phyloP scores from a whole-genome alignment of 2,797 vertebrate genomes.

The Lycodopsis pacificus region DNA sequence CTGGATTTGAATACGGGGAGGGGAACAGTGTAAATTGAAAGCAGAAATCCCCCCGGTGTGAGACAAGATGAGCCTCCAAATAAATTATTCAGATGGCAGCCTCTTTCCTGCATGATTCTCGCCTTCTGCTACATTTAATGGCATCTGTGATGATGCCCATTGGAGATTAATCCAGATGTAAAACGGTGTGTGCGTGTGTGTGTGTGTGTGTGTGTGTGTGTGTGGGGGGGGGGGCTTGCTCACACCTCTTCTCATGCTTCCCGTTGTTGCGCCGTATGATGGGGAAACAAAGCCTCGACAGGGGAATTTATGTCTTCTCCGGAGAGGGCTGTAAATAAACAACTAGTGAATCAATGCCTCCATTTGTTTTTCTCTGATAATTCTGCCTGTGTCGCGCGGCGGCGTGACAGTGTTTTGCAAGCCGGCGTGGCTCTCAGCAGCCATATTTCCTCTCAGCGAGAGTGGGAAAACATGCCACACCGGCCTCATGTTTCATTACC shows the following conservation, averaged over 20 bases:
- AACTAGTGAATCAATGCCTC: slow-evolving; percentile 82
- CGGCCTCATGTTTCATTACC: slow-evolving; percentile 76
- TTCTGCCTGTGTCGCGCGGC: slow-evolving; percentile 74
- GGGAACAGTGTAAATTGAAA: slow-evolving; percentile 79
- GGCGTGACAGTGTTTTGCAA: slow-evolving; percentile 75
- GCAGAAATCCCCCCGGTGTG: slow-evolving; percentile 81
- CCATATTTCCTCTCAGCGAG: slow-evolving; percentile 70
- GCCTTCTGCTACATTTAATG: slow-evolving; percentile 84
- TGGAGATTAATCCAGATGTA: slow-evolving; percentile 85
- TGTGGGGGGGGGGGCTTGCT: slow-evolving; percentile 65
- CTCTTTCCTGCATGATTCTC: slow-evolving; percentile 80
- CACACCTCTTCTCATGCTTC: slow-evolving; percentile 73
- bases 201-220: slow-evolving; percentile 46
- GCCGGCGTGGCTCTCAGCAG: slow-evolving; percentile 69
- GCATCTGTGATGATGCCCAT: slow-evolving; percentile 83
- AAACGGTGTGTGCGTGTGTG: slow-evolving; percentile 57
- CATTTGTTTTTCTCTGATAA: slow-evolving; percentile 82
- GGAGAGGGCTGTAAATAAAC: slow-evolving; percentile 84
- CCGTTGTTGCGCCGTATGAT: slow-evolving; percentile 73
- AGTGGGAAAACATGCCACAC: slow-evolving; percentile 71
- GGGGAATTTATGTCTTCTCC: slow-evolving; percentile 82
- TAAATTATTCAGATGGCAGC: slow-evolving; percentile 87
- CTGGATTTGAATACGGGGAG: slow-evolving; percentile 76
- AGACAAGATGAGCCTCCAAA: slow-evolving; percentile 80
- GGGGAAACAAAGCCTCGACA: slow-evolving; percentile 81